A percentile compares a stretch with the other conserved stretches of the same genome.
These are phyloP conservation scores for Schlechtendalia chinensis DNA, from an alignment of 1,140 invertebrate genomes.

Conservation along the genomic window DNA sequence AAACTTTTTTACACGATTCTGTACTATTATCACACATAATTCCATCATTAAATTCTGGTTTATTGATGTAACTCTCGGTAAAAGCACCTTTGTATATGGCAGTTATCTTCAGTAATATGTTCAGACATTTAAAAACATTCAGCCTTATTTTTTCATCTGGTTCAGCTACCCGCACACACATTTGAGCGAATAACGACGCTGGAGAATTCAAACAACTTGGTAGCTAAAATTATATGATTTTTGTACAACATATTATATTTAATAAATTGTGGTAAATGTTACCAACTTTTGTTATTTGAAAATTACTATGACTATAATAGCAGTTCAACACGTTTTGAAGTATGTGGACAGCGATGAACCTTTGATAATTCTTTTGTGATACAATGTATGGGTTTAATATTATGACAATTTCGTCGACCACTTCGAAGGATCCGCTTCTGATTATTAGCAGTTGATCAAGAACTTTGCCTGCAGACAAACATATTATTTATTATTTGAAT, in stretches of 20 bases:
- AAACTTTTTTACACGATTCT: background rate
- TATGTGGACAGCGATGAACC: slow-evolving; percentile 35
- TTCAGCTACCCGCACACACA: slow-evolving; percentile 28
- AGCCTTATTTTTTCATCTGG: slow-evolving; percentile 26
- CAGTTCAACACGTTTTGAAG: slow-evolving; percentile 29
- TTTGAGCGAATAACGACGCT: slow-evolving; percentile 27
- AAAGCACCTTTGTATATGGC: slow-evolving; percentile 38
- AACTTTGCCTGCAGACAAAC: slow-evolving; percentile 2
- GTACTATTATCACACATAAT: slow-evolving; percentile 5
- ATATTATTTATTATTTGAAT: background rate
- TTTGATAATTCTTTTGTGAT: slow-evolving; percentile 28
- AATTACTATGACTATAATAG: slow-evolving; percentile 43
- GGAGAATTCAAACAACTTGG: slow-evolving; percentile 26
- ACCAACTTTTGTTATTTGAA: slow-evolving; percentile 29
- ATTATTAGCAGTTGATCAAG: slow-evolving; percentile 37
- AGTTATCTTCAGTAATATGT: slow-evolving; percentile 28
- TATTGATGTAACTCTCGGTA: slow-evolving; percentile 36
- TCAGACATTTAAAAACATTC: slow-evolving; percentile 31
- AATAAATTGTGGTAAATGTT: no score
- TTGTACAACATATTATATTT: background rate
- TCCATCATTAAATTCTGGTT: slow-evolving; percentile 29
- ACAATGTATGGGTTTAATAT: slow-evolving; percentile 11
- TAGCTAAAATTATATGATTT: slow-evolving; percentile 7
- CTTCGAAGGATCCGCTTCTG: slow-evolving; percentile 42
- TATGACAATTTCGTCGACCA: slow-evolving; percentile 15